Evolutionary conservation across 2,797 vertebrate genomes (phyloP).

Genomic region (Trematomus bernacchii): DNA sequence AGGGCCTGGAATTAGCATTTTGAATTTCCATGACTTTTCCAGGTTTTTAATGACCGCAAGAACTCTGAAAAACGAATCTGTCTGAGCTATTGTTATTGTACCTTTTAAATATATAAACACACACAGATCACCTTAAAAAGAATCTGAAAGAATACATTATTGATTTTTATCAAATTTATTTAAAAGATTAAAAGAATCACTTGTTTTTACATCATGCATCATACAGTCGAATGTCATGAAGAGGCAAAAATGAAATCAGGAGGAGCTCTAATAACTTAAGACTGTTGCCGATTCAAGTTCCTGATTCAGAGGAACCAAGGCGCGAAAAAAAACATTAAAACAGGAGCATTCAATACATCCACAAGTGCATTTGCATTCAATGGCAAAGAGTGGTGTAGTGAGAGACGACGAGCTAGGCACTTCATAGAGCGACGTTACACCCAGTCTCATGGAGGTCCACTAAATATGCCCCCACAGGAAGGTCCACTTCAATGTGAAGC

Average conservation of each 20-base stretch:
- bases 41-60: too few species aligned
- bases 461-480: conserved; percentile 72
- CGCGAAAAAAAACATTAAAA: conserved; percentile 59
- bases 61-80: too few species aligned
- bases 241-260: conserved; percentile 72
- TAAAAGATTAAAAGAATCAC: conserved; percentile 87
- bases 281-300: conserved; percentile 82
- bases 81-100: neutral
- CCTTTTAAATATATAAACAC: neutral
- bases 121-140: neutral
- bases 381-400: conserved; percentile 66
- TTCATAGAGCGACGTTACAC: conserved; percentile 80
- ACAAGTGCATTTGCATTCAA: conserved; percentile 73
- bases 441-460: conserved; percentile 81
- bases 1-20: too few species aligned
- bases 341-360: conserved; percentile 68
- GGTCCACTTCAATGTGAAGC: conserved; percentile 91
- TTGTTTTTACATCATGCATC: conserved; percentile 76
- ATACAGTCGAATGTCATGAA: conserved; percentile 78
- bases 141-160: neutral
- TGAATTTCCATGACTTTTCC: too few species aligned
- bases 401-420: conserved; percentile 82
- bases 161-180: conserved; percentile 84
- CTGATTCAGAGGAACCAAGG: conserved; percentile 69
- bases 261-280: conserved; percentile 86